Base-by-base conservation (phyloP, 2,113 vertebrate species). In the Zosterops japonicus region DNA sequence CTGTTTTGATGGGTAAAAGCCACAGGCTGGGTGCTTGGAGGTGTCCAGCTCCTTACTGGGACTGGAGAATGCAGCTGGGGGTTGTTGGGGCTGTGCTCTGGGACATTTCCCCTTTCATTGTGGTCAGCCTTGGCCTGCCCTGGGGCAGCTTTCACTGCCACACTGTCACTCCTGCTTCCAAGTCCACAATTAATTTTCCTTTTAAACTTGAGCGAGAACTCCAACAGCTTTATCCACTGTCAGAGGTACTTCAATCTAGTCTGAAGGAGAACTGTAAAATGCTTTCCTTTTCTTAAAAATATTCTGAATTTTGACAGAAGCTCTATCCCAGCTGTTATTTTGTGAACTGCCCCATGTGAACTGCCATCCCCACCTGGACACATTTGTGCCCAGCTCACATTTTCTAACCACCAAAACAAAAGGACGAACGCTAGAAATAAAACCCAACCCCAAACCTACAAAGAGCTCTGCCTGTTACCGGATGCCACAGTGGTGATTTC, bases 401-500 rank as follows among this genome's bases (percentile, higher is more conserved):
- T 71, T 57, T 35, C 57, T 69, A 83, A 74, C 49, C 61, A 33
- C 25, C 39, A 3, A 78, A 92, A 89, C 59, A 64, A 93, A 88
- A 24, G 14, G 29, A 21, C 1, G 5, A 77, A 17, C 12, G 25
- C 72, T 44, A 18, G 42, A 87, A 93, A 80, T 31, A 27, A 50
- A 11, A 4, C 16, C 55, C 46, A 41, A 33, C 28, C 23, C 27
- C 35, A 49, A 52, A 29, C 42, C 74, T 53, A 59, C 84, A 55
- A 68, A 68, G 6, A 0, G 95, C 79, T 81, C 72, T 68, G 72
- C 79, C 5, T 1, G 57, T 60, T 75, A 75, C 52, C 92, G 47
- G 85, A 94, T 90, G 95, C 90, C 88, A 28, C 92, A 46, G 83
- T 70, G 80, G 69, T 95, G 96, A 96, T 95, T 83, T 95, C 80